phyloP scores from a whole-genome alignment of 2,888 invertebrate genomes.

The Mythimna loreyi region DNA sequence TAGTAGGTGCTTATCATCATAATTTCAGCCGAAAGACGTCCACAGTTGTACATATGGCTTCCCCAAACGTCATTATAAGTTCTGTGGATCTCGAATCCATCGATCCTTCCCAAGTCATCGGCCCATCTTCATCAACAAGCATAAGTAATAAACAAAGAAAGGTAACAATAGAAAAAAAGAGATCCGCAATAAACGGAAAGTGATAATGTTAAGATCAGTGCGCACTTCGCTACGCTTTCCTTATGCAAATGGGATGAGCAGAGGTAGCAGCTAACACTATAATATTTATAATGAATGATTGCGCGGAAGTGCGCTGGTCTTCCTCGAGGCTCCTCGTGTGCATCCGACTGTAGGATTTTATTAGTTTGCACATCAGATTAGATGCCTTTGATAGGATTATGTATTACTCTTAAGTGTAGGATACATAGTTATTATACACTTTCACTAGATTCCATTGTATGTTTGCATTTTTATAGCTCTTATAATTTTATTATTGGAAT shows the following conservation, averaged over 20 bases:
- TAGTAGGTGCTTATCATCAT: too few relatives aligned
- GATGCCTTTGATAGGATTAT: constrained; percentile 21
- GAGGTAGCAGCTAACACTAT: constrained; percentile 22
- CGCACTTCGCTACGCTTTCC: constrained; percentile 52
- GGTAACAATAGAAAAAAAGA: constrained; percentile 3
- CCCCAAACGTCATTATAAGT: too few relatives aligned
- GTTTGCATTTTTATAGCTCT: constrained; percentile 1
- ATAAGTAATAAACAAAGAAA: neutral
- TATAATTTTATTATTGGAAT: neutral
- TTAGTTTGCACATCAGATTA: constrained; percentile 49
- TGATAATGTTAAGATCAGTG: constrained; percentile 38
- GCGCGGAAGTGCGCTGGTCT: constrained; percentile 62
- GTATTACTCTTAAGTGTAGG: neutral
- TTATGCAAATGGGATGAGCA: constrained; percentile 59
- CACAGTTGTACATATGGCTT: too few relatives aligned
- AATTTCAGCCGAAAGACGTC: too few relatives aligned
- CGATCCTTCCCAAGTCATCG: too few relatives aligned
- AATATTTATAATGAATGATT: constrained; percentile 65
- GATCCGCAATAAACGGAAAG: constrained; percentile 40
- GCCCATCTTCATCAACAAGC: too few relatives aligned
- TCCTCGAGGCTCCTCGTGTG: constrained; percentile 62
- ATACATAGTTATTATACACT: constrained; percentile 13
- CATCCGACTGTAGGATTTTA: constrained; percentile 65
- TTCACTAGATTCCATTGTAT: constrained; percentile 27
- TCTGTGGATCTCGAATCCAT: too few relatives aligned